phyloP scores from a whole-genome alignment of 2,797 vertebrate species.

The Alfaro cultratus region DNA sequence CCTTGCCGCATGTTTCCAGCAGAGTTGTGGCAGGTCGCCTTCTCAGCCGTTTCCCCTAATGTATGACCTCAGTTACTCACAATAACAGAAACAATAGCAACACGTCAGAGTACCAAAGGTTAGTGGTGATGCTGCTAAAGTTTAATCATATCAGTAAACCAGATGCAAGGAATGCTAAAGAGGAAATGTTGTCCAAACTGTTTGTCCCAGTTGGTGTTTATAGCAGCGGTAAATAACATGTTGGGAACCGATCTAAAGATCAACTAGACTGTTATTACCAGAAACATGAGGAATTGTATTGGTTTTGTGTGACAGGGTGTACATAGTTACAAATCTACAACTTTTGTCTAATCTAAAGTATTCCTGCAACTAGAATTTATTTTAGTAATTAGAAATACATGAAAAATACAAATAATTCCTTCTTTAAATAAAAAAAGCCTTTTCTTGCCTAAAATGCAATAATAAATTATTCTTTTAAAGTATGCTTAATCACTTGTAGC shows the following conservation, averaged over 20 bases:
- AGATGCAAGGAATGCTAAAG: background rate
- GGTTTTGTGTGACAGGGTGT: background rate
- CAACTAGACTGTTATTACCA: background rate
- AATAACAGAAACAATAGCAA: background rate
- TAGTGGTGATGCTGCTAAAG: background rate
- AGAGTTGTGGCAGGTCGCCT: slow-evolving; percentile 76
- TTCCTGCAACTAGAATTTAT: no score
- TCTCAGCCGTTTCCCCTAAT: slow-evolving; percentile 52
- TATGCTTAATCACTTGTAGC: no score
- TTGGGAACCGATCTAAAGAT: no score
- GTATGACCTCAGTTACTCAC: slow-evolving; percentile 12
- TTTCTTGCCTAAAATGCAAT: no score
- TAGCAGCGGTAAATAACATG: background rate
- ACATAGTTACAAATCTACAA: background rate
- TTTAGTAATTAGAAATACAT: no score
- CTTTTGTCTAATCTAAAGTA: background rate
- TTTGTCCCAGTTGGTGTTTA: background rate
- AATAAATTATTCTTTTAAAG: no score
- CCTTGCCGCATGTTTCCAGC: slow-evolving; percentile 68
- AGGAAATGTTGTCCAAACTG: background rate
- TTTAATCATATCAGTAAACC: background rate
- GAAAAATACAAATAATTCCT: no score
- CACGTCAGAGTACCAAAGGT: background rate
- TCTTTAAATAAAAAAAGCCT: no score
- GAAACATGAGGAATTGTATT: background rate